These are phyloP conservation scores for Daphoenositta chrysoptera DNA, from an alignment of 2,113 vertebrate genomes.

Conservation along the genomic window DNA sequence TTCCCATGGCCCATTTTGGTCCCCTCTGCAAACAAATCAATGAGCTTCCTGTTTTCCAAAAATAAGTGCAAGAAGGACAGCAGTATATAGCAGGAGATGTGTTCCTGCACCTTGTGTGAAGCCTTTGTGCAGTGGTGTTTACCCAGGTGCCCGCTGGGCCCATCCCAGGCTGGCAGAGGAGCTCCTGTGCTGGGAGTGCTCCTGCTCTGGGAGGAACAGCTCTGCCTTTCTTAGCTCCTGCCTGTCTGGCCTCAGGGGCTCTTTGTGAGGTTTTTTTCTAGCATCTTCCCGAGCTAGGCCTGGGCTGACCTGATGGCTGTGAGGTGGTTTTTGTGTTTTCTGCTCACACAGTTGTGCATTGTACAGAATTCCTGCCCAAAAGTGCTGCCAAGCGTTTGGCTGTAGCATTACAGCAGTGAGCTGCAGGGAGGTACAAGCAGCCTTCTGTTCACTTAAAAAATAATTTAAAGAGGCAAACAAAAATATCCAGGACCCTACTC, in stretches of 20 bases:
- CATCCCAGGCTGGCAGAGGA: not conserved
- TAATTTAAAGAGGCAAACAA: not conserved
- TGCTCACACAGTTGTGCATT: not conserved
- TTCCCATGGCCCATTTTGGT: not conserved
- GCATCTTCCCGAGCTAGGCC: not conserved
- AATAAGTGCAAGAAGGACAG: not conserved
- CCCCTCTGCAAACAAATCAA: constrained; percentile 20
- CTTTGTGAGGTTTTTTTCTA: not conserved
- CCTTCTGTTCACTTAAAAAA: not conserved
- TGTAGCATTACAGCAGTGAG: not conserved
- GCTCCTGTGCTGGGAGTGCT: not conserved
- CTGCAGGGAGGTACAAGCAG: not conserved
- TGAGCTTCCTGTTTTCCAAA: constrained; percentile 13
- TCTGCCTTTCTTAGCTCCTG: not conserved
- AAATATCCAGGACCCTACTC: not conserved
- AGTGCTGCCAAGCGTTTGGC: not conserved
- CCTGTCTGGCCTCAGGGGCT: not conserved
- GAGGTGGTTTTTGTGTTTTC: not conserved
- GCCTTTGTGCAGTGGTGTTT: not conserved
- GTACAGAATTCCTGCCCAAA: not conserved
- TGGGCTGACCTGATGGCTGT: not conserved
- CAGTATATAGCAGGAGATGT: not conserved
- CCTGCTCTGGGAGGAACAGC: not conserved
- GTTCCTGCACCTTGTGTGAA: not conserved
- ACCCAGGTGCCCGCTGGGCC: not conserved